Conservation (phyloP, 2,888 invertebrate species). For the Allygus modestus region DNA sequence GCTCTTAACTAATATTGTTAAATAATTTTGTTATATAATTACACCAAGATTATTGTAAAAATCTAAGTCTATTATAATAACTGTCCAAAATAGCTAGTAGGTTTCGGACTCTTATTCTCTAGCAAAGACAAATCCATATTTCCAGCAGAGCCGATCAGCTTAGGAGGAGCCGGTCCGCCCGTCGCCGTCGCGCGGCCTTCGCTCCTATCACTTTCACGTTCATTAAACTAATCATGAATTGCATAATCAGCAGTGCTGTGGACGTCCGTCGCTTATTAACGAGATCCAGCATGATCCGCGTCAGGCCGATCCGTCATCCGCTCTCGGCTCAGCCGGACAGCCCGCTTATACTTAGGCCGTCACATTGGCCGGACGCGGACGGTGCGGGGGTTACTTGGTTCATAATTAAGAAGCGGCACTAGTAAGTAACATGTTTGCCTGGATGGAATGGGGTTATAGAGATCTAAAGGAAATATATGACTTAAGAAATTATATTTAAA, state of each 20-base stretch:
- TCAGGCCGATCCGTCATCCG: constrained; percentile 5
- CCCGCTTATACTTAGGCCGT: background rate
- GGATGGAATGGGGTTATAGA: too few relatives aligned
- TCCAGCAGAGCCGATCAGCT: background rate
- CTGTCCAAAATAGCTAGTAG: too few relatives aligned
- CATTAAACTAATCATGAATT: constrained; percentile 60
- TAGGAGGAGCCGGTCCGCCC: background rate
- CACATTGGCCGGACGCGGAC: background rate
- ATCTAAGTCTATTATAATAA: too few relatives aligned
- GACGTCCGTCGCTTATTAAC: constrained; percentile 40
- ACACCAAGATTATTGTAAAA: too few relatives aligned
- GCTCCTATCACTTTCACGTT: constrained; percentile 57
- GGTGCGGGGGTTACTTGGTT: background rate
- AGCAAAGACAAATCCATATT: constrained; percentile 36
- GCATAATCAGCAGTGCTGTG: constrained; percentile 26
- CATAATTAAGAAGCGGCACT: too few relatives aligned
- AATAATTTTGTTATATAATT: too few relatives aligned
- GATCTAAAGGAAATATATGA: too few relatives aligned
- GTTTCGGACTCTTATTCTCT: too few relatives aligned
- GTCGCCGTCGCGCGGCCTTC: constrained; percentile 1
- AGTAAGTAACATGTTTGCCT: too few relatives aligned
- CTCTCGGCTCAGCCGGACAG: background rate
- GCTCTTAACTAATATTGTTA: too few relatives aligned
- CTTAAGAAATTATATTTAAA: too few relatives aligned
- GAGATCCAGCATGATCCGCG: constrained; percentile 21